Conservation (phyloP, 2,888 invertebrate species). For the Caradrina clavipalpis region DNA sequence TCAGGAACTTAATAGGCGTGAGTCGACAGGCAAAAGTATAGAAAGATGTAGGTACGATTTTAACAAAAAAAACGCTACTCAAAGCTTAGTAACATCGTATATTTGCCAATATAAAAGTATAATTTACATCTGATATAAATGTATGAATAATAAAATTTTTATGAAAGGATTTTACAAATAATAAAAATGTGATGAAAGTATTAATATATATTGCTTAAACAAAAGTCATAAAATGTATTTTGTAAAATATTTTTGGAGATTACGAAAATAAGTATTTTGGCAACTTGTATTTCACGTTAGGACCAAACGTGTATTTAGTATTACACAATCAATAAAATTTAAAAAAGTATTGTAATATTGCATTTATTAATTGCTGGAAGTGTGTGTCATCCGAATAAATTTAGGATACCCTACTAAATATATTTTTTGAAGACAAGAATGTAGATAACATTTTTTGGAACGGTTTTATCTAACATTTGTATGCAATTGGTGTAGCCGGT, state of each 20-base stretch:
- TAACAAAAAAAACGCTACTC: neutral
- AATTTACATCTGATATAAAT: neutral
- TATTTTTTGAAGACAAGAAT: slow-evolving; percentile 6
- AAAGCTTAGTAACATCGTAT: too few relatives aligned
- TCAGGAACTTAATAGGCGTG: neutral
- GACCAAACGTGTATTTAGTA: neutral
- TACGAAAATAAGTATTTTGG: slow-evolving; percentile 19
- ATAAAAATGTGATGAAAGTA: slow-evolving; percentile 10
- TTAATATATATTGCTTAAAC: neutral
- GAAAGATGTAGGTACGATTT: neutral
- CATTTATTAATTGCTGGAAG: slow-evolving; percentile 35
- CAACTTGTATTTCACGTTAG: slow-evolving; percentile 2
- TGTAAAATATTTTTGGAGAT: slow-evolving; percentile 22
- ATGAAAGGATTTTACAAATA: neutral
- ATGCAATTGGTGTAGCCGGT: slow-evolving; percentile 29
- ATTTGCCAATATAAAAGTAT: neutral
- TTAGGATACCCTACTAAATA: neutral
- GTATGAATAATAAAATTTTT: neutral
- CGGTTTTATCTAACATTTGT: slow-evolving; percentile 6
- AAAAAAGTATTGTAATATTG: slow-evolving; percentile 30
- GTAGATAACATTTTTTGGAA: neutral
- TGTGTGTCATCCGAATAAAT: neutral
- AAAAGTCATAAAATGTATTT: slow-evolving; percentile 34
- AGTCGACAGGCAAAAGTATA: neutral
- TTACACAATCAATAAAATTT: neutral